Conservation (phyloP, 2,797 vertebrate genomes). For the Neosilurus mollespiculum region DNA sequence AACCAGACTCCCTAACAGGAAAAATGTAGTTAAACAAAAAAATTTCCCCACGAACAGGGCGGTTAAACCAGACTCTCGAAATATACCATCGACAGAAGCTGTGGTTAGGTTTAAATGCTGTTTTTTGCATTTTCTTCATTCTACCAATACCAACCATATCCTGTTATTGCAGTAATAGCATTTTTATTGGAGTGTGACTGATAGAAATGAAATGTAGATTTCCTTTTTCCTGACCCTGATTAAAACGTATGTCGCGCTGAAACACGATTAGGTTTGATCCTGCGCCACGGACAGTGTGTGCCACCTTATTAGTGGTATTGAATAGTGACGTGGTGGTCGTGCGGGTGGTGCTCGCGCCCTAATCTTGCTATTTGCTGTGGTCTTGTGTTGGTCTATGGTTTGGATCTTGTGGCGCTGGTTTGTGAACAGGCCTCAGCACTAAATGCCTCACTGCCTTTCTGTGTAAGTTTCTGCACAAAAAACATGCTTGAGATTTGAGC, state of each 20-base stretch:
- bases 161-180: constrained; percentile 75
- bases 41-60: constrained; percentile 51
- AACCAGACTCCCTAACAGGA: constrained; percentile 59
- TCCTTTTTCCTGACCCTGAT: constrained; percentile 44
- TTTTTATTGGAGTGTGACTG: constrained; percentile 71
- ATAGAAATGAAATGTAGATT: constrained; percentile 52
- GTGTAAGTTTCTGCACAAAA: constrained; percentile 24
- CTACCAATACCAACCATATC: constrained; percentile 76
- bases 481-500: constrained; percentile 17
- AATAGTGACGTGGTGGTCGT: constrained; percentile 72
- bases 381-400: constrained; percentile 78
- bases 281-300: constrained; percentile 70
- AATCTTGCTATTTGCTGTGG: constrained; percentile 82
- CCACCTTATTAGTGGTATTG: constrained; percentile 77
- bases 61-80: constrained; percentile 52
- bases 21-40: constrained; percentile 58
- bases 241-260: constrained; percentile 35
- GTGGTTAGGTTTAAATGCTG: constrained; percentile 70
- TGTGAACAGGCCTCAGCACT: constrained; percentile 63
- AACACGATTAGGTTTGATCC: constrained; percentile 72
- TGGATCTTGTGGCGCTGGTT: constrained; percentile 76
- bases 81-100: constrained; percentile 69
- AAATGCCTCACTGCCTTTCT: constrained; percentile 65
- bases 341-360: constrained; percentile 77
- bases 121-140: constrained; percentile 72